Evolutionary conservation across 2,113 vertebrate species (phyloP).

Genomic region (Burhinus bistriatus): DNA sequence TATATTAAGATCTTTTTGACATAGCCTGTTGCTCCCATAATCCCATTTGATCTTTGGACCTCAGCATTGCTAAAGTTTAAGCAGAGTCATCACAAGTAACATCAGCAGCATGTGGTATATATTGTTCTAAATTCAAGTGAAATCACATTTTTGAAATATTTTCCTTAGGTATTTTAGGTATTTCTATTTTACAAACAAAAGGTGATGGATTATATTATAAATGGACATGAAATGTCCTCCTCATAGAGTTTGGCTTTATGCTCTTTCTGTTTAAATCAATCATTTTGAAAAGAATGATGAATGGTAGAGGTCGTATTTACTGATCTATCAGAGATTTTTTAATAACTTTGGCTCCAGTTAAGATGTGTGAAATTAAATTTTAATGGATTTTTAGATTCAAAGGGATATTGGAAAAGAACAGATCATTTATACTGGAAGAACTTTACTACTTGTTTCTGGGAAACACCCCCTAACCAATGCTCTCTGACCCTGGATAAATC

Average conservation of each 20-base stretch:
- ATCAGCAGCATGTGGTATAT: neutral
- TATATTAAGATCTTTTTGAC: neutral
- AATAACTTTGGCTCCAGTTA: neutral
- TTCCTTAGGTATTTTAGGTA: neutral
- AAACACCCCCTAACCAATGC: neutral
- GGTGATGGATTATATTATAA: neutral
- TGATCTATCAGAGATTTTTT: conserved; percentile 3
- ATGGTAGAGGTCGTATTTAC: neutral
- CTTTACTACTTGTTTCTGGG: neutral
- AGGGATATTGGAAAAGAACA: neutral
- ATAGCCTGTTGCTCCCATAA: neutral
- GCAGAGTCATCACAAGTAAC: neutral
- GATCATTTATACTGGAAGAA: conserved; percentile 12
- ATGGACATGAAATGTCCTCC: neutral
- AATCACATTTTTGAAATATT: neutral
- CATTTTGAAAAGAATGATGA: conserved; percentile 16
- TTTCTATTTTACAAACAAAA: conserved; percentile 17
- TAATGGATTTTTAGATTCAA: neutral
- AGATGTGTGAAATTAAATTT: conserved; percentile 6
- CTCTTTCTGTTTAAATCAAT: neutral
- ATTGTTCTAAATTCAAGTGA: neutral
- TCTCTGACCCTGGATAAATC: neutral
- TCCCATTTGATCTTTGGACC: neutral
- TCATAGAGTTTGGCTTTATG: neutral
- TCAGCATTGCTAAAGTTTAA: neutral